Conservation (phyloP, 2,797 vertebrate species). For the Triplophysa yarkandensis region DNA sequence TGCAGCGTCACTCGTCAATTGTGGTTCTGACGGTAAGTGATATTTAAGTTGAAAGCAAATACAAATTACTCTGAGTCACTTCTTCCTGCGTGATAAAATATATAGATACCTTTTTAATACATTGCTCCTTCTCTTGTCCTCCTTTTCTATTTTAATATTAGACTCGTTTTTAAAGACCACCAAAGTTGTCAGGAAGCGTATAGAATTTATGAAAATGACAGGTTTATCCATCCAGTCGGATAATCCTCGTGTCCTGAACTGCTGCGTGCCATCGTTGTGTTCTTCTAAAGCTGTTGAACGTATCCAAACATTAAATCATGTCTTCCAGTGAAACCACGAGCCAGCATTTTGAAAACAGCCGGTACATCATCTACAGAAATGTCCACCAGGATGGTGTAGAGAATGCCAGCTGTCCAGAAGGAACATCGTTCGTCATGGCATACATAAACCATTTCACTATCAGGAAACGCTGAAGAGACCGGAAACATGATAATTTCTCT, state of each 20-base stretch:
- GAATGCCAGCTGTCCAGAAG: conserved; percentile 34
- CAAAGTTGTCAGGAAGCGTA: background rate
- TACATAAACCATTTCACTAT: conserved; percentile 50
- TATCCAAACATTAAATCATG: conserved; percentile 16
- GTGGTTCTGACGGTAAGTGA: conserved; percentile 4
- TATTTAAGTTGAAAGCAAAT: conserved; percentile 20
- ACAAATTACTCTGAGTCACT: conserved; percentile 1
- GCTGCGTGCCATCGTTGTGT: background rate
- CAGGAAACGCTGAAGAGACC: conserved; percentile 44
- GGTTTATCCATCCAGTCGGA: background rate
- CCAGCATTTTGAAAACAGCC: conserved; percentile 40
- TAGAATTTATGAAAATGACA: background rate
- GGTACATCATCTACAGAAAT: conserved; percentile 44
- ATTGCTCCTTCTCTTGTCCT: background rate
- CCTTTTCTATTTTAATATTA: conserved; percentile 2
- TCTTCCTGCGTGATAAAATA: background rate
- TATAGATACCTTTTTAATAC: background rate
- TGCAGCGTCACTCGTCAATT: background rate
- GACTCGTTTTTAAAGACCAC: background rate
- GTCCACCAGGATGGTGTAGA: conserved; percentile 25
- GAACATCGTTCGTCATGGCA: conserved; percentile 23
- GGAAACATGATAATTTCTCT: conserved; percentile 62
- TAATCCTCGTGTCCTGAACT: background rate
- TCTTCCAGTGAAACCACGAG: conserved; percentile 10
- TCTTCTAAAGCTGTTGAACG: background rate